Evolutionary conservation across 2,113 vertebrate species (phyloP), one percentile per base, ranked within the genome.

Genomic region (Stigmatopora nigra): DNA sequence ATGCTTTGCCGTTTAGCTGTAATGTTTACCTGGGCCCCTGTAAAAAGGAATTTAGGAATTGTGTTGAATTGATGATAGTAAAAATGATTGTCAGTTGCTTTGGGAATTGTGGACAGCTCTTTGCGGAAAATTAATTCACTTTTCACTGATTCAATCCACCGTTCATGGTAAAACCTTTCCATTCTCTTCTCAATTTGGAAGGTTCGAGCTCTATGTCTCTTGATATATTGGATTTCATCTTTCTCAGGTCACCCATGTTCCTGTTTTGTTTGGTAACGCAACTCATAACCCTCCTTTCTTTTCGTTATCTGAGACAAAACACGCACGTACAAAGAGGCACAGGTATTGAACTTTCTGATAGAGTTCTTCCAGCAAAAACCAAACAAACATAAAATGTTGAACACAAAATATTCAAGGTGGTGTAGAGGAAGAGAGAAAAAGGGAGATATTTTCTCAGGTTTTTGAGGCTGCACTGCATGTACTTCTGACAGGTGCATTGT

Each of bases 401-500:
- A 67, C 20, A 62, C 64, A 70, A 70, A 76, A 78, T 65, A 78
- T 64, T 67, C 67, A 70, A 69, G 69, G 63, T 55, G 68, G 65
- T 9, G 49, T 59, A 73, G 67, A 67, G 71, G 76, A 70, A 73
- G 72, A 65, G 76, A 78, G 81, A 82, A 69, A 73, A 80, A 78
- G 68, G 71, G 83, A 85, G 79, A 81, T 80, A 81, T 87, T 89
- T 86, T 86, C 73, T 78, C 78, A 75, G 69, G 46, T 74, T 83
- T 81, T 82, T 76, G 80, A 86, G 79, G 77, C 77, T 78, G 71
- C 63, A 63, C 71, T 2, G 77, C 76, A 10, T 79, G 82, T 67
- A 77, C 79, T 80, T 70, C 78, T 87, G 87, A 86, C 85, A 89
- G 87, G 87, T 72, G 81, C 85, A 87, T 88, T 88, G 87, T 88